Base-by-base conservation (phyloP, 2,113 vertebrate genomes). In the Osmerus eperlanus region DNA sequence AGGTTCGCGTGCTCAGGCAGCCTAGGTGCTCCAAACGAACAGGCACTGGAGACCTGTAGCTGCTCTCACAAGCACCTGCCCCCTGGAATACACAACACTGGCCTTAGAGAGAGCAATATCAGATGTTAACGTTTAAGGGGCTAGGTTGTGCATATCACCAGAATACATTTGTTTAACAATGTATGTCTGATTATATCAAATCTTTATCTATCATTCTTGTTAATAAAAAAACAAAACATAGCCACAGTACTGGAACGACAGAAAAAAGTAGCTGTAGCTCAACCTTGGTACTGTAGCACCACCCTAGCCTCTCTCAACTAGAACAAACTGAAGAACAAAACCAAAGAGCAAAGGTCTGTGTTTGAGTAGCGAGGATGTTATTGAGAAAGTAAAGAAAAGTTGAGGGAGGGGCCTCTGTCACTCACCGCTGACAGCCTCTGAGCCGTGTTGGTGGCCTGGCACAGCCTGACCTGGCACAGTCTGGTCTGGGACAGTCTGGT, bases 401-500 rank as follows among this genome's bases (percentile, higher is more conserved):
- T 2, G 58, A 60, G 58, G 23, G 11, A 19, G 16, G 8, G 6
- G 21, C 32, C 5, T 12, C 4, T 18, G 6, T n/a, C 19, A 59
- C 67, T 74, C 47, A 81, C 71, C 56, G 5, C n/a, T 25, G 2
- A 67, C 12, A 63, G 55, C 4, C 28, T 62, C 14, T 56, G 14
- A 15, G 2, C 71, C 9, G 64, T 66, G 61, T 65, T 65, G 65
- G 63, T 52, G 62, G 14, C 47, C 28, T 73, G 92, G 83, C 95
- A 95, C 62, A 92, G 89, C 23, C 90, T 77, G 67, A 73, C 19
- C 67, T 91, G 16, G 70, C 94, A 96, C 58, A 94, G 88, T 60
- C 91, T 86, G 63, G 76, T 78, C 85, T 95, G 91, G 0, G 85
- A 89, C 89, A 94, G 92, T 82, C n/a, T 52, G 62, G 14, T 32